Base-by-base conservation (phyloP, 2,888 invertebrate species). In the Timandra comae region DNA sequence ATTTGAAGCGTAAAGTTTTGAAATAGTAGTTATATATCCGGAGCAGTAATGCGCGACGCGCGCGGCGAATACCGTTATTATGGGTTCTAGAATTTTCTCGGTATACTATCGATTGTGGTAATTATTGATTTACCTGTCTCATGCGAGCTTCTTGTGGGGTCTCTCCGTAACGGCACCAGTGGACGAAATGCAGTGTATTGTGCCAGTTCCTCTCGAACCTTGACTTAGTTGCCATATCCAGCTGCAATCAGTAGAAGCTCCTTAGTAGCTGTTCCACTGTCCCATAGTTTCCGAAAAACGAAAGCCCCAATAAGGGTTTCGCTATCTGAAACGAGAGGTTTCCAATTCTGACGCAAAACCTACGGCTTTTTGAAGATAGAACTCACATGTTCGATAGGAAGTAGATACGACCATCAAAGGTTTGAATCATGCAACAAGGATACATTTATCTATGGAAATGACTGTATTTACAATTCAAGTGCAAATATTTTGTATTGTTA, bases 151-250 rank as follows among this genome's bases (percentile, higher is more conserved):
- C 89, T 65, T 89, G 88, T 56, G 89, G 89, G 29, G 89, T 88
- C 67, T 89, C 89, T 36, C 91, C 91, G 53, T 92, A 91, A 47
- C 91, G 88, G 73, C 91, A 91, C 90, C 91, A 91, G 69, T 90
- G 89, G 49, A 88, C 88, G 75, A 89, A 89, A 84, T 81, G 90
- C 78, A 88, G 89, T 65, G 87, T 89, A 84, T 89, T 91, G 78
- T 87, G 90, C 88, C 89, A 89, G 66, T 89, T 89, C 56, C 86
- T 79, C 77, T 87, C 86, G 74, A 87, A 88, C 60, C 86, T 79
- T 64, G 87, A 86, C 62, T 86, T 87, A 49, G 87, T 81, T 43
- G 88, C 88, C 72, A 86, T 86, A 56, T 82, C 82, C 66, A 89
- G 84, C 84, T 86, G 86, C 72, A 86, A 86, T 82, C 77, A 85